Evolutionary conservation across 2,113 vertebrate species (phyloP), one percentile per base, ranked within the genome.

Genomic region (Albula goreensis): DNA sequence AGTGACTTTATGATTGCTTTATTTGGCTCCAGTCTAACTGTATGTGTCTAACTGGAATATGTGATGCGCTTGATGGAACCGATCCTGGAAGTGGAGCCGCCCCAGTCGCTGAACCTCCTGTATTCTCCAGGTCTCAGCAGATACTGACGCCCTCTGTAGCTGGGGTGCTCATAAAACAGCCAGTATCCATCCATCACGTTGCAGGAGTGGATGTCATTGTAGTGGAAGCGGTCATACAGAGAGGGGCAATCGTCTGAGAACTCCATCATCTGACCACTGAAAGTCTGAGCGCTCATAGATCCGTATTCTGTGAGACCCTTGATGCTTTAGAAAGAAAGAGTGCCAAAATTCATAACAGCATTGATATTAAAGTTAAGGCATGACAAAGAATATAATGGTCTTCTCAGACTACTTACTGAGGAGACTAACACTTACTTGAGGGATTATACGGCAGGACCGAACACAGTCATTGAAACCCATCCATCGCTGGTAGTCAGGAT

Each of bases 381-480:
- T 25, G 70, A 9, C 70, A 8, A 74, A 25, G 17, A 7, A 19
- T 22, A n/a, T 31, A 31, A 31, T 74, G 10, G 10, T 31, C 63
- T 22, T 31, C 70, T 74, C 4, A 10, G 22, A 2, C 22, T 41
- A 41, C 31, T 41, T 41, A 41, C 31, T 56, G 5, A 56, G 11
- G 53, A 8, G 66, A 8, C 11, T 4, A 15, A 63, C 17, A 22
- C 86, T 85, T 90, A 94, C 93, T 83, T 31, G 19, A 0, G 93
- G 92, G 84, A 94, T 94, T 89, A 93, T 86, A 4, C 90, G 90
- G 85, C 94, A 95, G 84, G 94, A 95, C 12, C 93, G 87, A 79
- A 95, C 92, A 0, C 92, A 94, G 89, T 94, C 92, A 0, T 93
- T 94, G 87, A 95, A 95, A 53, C 94, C 94, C 93, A 94, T 92